Base-by-base conservation (phyloP, 2,888 invertebrate genomes). In the Smittia aterrima region DNA sequence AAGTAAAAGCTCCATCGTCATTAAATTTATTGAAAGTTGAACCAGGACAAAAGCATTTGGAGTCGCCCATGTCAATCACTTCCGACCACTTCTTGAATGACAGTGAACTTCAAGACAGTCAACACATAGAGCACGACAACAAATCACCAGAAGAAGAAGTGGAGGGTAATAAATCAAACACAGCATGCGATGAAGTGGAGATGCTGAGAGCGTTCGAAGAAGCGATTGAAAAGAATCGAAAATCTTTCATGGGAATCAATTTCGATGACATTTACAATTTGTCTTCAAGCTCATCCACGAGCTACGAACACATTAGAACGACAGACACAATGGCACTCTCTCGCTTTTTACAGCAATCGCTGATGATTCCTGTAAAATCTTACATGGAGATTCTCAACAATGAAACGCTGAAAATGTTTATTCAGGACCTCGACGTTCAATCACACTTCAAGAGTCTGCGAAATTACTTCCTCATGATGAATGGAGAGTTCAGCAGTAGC, bases 381-480 rank as follows among this genome's bases (percentile, higher is more conserved):
- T 92, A 92, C 78, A 84, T 88, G 70, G 87, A 88, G 77, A 85
- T 92, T 11, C 87, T 91, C 0, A 90, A 91, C 75, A 89, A 88
- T 76, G 91, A 91, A 6, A 86, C 92, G 20, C 82, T 92, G 75
- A 90, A 89, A 38, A 87, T 90, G 79, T 89, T 90, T 77, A 82
- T 92, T 76, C 83, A 89, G 18, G 87, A 90, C 70, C 86, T 90
- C 80, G 78, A 79, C 16, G 76, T 83, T 1, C 85, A 92, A 47
- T 86, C 88, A 20, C 92, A 93, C 81, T 84, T 92, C 77, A 87
- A 87, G 62, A 90, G 89, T 80, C 81, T 93, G n/a, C 86, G 91
- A 64, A 89, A 90, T 79, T 92, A 90, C 78, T 93, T 90, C 80
- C 92, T 93, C 78, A 80, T 92, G 24, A 86, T 92, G 84, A 92